Evolutionary conservation across 2,113 vertebrate species (phyloP), one percentile per base, ranked within the genome.

Genomic region (Cryptomyrus ogoouensis): DNA sequence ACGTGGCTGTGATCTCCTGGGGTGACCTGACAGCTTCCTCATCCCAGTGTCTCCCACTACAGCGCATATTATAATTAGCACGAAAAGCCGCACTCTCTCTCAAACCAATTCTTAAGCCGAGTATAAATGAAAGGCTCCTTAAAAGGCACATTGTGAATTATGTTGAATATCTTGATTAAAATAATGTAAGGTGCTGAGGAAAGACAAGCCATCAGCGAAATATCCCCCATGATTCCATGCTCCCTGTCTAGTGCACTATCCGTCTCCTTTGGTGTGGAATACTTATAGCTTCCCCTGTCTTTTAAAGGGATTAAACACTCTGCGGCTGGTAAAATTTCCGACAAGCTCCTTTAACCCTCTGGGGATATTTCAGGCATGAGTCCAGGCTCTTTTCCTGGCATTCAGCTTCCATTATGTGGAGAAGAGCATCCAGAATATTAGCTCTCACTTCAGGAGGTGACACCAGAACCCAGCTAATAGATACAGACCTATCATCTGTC

Each of bases 291-390:
- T 89, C 85, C 17, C 42, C 35, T 3, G 44, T 77, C 49, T 62
- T 46, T 90, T 90, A 87, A 91, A 91, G 90, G 90, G 88, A 90
- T 89, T 89, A 88, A 88, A 88, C 56, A 58, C 88, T 91, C 24
- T 88, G 70, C 47, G 35, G 74, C 80, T 53, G 86, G 87, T 91
- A 88, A 89, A 88, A 27, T 90, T 91, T 47, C 44, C 89, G 88
- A 91, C 91, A 90, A 89, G 88, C 89, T 92, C 90, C 15, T 91
- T 91, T 83, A 91, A 90, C 88, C 89, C 90, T 50, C 56, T 62
- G 24, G 89, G 89, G 89, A 90, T 80, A 52, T 39, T 31, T 89
- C 42, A 66, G 42, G 44, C 88, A 87, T 50, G 46, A 83, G 90
- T 85, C 89, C 7, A 90, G 49, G 5, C 42, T 52, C 15, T 7